Conservation (phyloP, 1,140 invertebrate genomes). For the Agrypnia vestita region DNA sequence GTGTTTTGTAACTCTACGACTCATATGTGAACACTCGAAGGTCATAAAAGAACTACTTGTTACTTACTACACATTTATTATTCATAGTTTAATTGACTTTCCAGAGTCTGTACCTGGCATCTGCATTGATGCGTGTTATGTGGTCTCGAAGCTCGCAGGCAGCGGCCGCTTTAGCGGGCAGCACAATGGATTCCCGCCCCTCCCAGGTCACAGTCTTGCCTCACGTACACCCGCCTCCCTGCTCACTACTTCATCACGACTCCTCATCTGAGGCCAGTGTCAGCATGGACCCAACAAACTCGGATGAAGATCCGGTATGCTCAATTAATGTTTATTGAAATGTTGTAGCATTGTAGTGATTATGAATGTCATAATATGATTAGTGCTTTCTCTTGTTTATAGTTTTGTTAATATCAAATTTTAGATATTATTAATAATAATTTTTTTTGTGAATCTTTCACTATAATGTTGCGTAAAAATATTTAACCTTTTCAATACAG, state of each 20-base stretch:
- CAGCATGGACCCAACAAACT: constrained; percentile 85
- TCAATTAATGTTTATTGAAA: background rate
- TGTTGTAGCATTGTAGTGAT: background rate
- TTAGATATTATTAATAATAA: no score
- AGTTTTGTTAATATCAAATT: no score
- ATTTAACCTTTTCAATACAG: no score
- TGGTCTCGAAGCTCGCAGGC: constrained; percentile 84
- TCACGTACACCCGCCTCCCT: constrained; percentile 47
- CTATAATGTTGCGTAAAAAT: no score
- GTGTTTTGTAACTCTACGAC: no score
- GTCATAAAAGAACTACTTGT: no score
- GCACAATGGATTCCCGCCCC: constrained; percentile 72
- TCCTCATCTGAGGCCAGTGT: constrained; percentile 81
- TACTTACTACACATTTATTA: no score
- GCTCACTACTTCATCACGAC: constrained; percentile 67
- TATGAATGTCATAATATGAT: background rate
- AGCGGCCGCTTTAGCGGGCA: constrained; percentile 68
- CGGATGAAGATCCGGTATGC: constrained; percentile 74
- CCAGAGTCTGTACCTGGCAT: constrained; percentile 89
- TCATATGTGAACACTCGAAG: no score
- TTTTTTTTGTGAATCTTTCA: no score
- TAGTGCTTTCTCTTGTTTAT: background rate
- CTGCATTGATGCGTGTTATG: constrained; percentile 90
- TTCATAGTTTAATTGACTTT: background rate
- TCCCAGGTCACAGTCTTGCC: constrained; percentile 72